Percentiles rank a stretch among this genome's conserved stretches.
Conservation (phyloP, 2,797 vertebrate genomes). For the Sebastolobus altivelis region DNA sequence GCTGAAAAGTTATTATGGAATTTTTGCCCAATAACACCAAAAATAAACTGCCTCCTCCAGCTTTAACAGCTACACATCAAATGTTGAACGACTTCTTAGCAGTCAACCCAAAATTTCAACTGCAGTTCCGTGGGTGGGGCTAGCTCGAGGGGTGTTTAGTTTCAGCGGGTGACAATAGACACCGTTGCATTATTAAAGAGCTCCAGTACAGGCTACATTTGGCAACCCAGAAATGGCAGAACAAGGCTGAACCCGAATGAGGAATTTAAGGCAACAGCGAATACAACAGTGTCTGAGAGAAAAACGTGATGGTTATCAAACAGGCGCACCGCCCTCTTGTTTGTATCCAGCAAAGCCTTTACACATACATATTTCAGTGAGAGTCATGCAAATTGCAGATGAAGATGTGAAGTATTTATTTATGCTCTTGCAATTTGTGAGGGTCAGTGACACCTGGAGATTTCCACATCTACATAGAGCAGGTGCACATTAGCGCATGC, state of each 20-base stretch:
- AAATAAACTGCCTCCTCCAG: no score
- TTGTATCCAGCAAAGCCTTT: slow-evolving; percentile 5
- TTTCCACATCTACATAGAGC: background rate
- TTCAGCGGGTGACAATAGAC: slow-evolving; percentile 68
- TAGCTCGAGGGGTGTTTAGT: slow-evolving; percentile 66
- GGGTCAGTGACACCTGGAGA: background rate
- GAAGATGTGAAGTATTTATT: slow-evolving; percentile 10
- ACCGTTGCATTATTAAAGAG: slow-evolving; percentile 71
- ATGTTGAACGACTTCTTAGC: slow-evolving; percentile 18
- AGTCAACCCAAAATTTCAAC: slow-evolving; percentile 54
- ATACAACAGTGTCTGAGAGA: slow-evolving; percentile 10
- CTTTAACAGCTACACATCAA: slow-evolving; percentile 10
- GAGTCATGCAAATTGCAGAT: slow-evolving; percentile 20
- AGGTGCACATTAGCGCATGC: background rate
- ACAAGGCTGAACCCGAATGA: slow-evolving; percentile 45
- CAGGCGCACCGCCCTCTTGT: background rate
- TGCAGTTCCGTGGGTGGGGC: slow-evolving; percentile 62
- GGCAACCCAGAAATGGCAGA: slow-evolving; percentile 42
- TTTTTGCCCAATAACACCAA: no score
- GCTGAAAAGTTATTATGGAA: background rate
- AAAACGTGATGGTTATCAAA: background rate
- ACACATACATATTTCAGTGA: slow-evolving; percentile 19
- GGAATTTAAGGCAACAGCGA: slow-evolving; percentile 28
- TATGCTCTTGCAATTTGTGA: background rate
- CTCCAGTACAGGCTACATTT: slow-evolving; percentile 32